phyloP scores from a whole-genome alignment of 2,113 vertebrate species.

The Pluvialis apricaria region DNA sequence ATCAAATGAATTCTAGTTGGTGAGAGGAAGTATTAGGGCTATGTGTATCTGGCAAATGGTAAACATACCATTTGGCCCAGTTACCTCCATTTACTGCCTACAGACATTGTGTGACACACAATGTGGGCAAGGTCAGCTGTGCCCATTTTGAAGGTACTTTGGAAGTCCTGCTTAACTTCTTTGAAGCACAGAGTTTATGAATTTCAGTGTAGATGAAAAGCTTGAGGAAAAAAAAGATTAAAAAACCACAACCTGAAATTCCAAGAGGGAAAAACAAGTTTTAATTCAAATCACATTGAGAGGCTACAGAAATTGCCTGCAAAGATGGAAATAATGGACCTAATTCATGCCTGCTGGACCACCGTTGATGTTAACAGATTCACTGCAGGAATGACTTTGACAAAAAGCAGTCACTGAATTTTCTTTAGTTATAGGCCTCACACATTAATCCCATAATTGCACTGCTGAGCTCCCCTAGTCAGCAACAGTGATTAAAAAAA shows the following conservation, averaged over 20 bases:
- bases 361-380: neutral
- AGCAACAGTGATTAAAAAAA: neutral
- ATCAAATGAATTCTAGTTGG: neutral
- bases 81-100: neutral
- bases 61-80: neutral
- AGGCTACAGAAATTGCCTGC: neutral
- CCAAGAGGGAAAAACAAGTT: neutral
- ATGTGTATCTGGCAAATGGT: neutral
- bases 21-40: neutral
- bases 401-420: neutral
- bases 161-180: neutral
- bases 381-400: neutral
- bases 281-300: constrained; percentile 21
- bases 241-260: neutral
- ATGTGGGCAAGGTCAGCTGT: neutral
- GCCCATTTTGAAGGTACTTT: neutral
- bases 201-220: neutral
- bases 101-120: neutral
- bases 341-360: neutral
- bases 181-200: neutral
- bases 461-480: neutral
- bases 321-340: neutral
- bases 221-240: neutral
- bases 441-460: neutral
- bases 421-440: neutral